Conservation (phyloP, 1,140 invertebrate species). For the Drosophila ironensis region DNA sequence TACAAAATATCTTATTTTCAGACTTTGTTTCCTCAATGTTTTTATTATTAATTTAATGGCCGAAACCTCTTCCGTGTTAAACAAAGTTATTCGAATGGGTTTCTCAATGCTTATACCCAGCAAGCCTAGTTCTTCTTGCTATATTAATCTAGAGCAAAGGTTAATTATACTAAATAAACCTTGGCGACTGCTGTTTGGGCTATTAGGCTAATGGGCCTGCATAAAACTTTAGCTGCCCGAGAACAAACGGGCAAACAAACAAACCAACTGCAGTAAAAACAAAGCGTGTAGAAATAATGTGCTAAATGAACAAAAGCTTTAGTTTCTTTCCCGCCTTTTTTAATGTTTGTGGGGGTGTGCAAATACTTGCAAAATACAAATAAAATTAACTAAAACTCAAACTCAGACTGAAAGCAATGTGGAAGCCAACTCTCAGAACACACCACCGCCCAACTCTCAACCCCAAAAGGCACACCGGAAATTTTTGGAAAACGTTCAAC, state of each 20-base stretch:
- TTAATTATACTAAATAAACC: conserved; percentile 57
- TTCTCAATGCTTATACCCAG: neutral
- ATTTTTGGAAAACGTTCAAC: conserved; percentile 46
- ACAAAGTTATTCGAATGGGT: neutral
- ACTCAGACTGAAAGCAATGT: conserved; percentile 59
- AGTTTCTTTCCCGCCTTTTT: neutral
- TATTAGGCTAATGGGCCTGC: conserved; percentile 63
- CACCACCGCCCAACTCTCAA: conserved; percentile 5
- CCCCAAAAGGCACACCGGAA: conserved; percentile 24
- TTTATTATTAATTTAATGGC: too few relatives aligned
- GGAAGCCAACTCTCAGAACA: conserved; percentile 21
- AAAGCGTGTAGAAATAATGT: conserved; percentile 73
- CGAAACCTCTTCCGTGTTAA: too few relatives aligned
- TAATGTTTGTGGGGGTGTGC: conserved; percentile 5
- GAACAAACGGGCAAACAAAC: conserved; percentile 39
- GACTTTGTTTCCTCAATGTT: too few relatives aligned
- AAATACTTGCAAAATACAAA: conserved; percentile 70
- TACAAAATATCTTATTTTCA: neutral
- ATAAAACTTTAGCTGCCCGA: conserved; percentile 52
- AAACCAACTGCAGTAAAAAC: conserved; percentile 68
- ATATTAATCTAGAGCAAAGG: conserved; percentile 48
- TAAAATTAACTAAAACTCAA: conserved; percentile 76
- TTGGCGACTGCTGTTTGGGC: conserved; percentile 39
- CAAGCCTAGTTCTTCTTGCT: conserved; percentile 6
- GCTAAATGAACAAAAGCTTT: conserved; percentile 60